Conservation (phyloP, 2,797 vertebrate genomes). For the Erethizon dorsatum region DNA sequence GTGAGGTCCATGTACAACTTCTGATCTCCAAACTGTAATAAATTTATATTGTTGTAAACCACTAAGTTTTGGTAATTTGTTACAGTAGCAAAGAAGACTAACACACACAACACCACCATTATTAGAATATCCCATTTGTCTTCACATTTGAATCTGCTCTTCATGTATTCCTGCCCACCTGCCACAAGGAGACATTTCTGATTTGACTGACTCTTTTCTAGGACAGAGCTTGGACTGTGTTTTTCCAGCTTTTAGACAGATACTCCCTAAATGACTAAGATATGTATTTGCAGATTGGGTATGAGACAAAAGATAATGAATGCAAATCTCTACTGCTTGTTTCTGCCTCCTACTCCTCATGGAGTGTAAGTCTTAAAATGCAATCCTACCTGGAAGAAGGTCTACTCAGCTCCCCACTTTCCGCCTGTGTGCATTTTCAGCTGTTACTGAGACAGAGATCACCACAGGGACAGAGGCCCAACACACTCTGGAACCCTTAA, state of each 20-base stretch:
- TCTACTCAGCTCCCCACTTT: background rate
- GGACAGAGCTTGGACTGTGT: background rate
- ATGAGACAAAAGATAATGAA: background rate
- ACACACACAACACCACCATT: background rate
- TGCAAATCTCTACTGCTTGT: background rate
- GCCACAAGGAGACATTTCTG: background rate
- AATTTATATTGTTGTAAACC: background rate
- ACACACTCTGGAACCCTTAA: background rate
- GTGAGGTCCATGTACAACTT: background rate
- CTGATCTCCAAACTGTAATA: background rate
- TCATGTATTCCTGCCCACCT: background rate
- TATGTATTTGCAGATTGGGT: too few relatives aligned
- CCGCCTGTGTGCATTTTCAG: background rate
- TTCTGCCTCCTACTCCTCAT: background rate
- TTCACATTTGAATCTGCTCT: background rate
- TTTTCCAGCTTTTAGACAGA: too few relatives aligned
- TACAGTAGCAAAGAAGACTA: background rate
- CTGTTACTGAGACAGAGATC: background rate
- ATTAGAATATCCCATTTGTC: background rate
- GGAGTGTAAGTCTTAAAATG: background rate
- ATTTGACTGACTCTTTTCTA: background rate
- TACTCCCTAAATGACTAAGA: too few relatives aligned
- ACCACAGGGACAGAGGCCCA: background rate
- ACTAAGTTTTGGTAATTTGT: background rate
- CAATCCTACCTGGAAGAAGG: background rate